Evolutionary conservation across 2,888 invertebrate species (phyloP).

Genomic region (Galerucella pusilla): DNA sequence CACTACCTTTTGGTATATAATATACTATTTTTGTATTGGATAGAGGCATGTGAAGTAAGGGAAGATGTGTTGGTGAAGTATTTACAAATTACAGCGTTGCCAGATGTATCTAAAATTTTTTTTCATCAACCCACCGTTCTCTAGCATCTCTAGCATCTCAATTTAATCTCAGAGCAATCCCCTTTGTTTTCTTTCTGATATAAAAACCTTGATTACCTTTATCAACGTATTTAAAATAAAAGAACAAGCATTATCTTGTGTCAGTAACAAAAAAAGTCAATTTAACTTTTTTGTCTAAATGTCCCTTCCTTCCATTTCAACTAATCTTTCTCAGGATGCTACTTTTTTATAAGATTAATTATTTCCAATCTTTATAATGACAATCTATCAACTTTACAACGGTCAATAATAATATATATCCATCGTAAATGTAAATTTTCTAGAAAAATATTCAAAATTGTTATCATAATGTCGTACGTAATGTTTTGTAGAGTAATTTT

Average conservation of each 20-base stretch:
- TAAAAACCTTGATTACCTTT: slow-evolving; percentile 1
- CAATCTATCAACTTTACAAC: neutral
- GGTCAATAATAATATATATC: neutral
- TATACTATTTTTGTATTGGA: no score
- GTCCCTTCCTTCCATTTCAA: neutral
- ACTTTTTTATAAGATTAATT: neutral
- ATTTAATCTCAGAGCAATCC: neutral
- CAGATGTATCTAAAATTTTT: neutral
- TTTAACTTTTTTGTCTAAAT: neutral
- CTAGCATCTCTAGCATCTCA: neutral
- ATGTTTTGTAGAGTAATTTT: neutral
- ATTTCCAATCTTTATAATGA: neutral
- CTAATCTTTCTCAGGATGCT: neutral
- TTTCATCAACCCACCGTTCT: neutral
- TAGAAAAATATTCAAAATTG: neutral
- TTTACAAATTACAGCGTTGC: no score
- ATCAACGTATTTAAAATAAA: neutral
- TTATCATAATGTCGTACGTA: neutral
- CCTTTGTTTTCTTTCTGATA: neutral
- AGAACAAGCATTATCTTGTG: neutral
- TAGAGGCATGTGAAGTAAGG: no score
- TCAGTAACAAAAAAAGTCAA: neutral
- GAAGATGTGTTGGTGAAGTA: no score
- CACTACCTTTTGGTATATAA: no score
- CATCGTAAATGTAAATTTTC: neutral